Base-by-base conservation (phyloP, 2,888 invertebrate species). In the Allygus modestus region DNA sequence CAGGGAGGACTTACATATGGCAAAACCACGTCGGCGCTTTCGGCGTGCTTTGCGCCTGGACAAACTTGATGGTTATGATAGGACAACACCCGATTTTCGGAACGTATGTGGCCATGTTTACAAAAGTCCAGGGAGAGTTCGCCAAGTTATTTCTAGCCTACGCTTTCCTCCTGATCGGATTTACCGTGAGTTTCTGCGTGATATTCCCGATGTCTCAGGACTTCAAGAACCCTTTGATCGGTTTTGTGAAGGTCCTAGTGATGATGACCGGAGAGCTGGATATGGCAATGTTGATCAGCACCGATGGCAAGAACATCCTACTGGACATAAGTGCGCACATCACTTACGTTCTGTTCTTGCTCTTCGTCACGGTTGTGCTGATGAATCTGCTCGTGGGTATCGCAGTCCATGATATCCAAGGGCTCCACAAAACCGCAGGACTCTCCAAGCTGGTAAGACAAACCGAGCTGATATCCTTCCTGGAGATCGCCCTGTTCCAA, bases 221-320 rank as follows among this genome's bases (percentile, higher is more conserved):
- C 0, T 96, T 97, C 89, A 94, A 95, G 15, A 96, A 96, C 90
- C 96, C 96, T 0, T 95, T 96, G 87, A 96, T 96, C 91, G 96
- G 96, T 11, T 93, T 97, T 86, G 96, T 97, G 85, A 96, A 96
- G 0, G 96, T 97, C 4, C 90, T 97, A 85, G 96, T 96, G 0
- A 97, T 97, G 96, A 97, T 97, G 96, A 96, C 96, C 9, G 97
- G 97, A 0, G 97, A 97, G 90, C 91, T 96, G 88, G 96, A 95
- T 89, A 92, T 97, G 86, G 95, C 96, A 89, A 92, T 96, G 83
- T 92, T 96, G 75, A 95, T 95, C 88, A 93, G 94, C n/a, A 58
- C 77, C 17, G 73, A 71, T 20, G 71, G 58, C 12, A 81, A 84
- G n/a, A 54, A 89, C 88, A 94, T 96, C 87, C 90, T 96, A 31